Evolutionary conservation across 37 sponge, comb jelly and placozoan genomes (phyloP).

Genomic region (Haliclona indistincta): DNA sequence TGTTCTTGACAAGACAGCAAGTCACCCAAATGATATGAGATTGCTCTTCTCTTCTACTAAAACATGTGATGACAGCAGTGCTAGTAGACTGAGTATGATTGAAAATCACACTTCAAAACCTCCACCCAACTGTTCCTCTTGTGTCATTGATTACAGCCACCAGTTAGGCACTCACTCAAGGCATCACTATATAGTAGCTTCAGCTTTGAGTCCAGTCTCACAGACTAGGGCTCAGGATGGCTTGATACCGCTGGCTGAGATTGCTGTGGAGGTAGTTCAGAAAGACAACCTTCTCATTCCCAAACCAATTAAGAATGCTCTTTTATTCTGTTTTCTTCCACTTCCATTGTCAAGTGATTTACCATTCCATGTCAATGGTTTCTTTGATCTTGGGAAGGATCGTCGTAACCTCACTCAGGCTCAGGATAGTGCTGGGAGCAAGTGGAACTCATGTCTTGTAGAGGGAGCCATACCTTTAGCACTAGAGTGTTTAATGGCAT

Average conservation of each 20-base stretch:
- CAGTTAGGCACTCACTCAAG: not conserved
- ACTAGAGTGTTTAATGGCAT: slow-evolving; percentile 19
- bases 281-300: not conserved
- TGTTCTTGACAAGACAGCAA: slow-evolving; percentile 15
- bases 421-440: slow-evolving; percentile 3
- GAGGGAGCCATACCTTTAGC: slow-evolving; percentile 39
- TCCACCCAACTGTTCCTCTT: not conserved
- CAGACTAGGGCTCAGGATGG: not conserved
- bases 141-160: not conserved
- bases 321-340: slow-evolving; percentile 62
- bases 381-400: slow-evolving; percentile 59
- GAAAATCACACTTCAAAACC: not conserved
- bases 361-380: slow-evolving; percentile 56
- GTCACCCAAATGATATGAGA: not conserved
- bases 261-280: not conserved
- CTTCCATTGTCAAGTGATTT: slow-evolving; percentile 36
- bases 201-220: not conserved
- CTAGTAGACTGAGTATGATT: not conserved
- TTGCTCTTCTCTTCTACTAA: not conserved
- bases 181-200: slow-evolving; percentile 13
- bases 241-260: slow-evolving; percentile 28
- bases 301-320: not conserved
- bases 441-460: slow-evolving; percentile 57
- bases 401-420: slow-evolving; percentile 26
- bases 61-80: not conserved